phyloP scores from a whole-genome alignment of 2,113 vertebrate genomes.

The Nothobranchius kuhntae region DNA sequence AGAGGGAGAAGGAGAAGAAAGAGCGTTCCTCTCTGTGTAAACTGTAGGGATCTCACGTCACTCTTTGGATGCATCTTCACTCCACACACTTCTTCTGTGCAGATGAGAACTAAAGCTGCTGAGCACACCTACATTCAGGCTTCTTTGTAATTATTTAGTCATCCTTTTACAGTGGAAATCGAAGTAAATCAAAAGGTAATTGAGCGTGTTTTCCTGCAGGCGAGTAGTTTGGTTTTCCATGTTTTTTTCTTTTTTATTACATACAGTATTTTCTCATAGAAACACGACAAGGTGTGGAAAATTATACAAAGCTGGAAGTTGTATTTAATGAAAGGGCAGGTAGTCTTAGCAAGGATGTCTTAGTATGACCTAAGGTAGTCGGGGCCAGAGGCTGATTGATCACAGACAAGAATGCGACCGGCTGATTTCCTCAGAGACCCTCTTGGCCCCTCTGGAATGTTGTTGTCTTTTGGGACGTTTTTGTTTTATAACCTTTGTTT shows the following conservation, averaged over 20 bases:
- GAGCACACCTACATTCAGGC: neutral
- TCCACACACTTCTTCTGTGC: slow-evolving; percentile 9
- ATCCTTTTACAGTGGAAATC: slow-evolving; percentile 32
- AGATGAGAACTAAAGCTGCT: slow-evolving; percentile 15
- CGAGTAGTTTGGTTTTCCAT: slow-evolving; percentile 3
- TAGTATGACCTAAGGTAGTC: slow-evolving; percentile 67
- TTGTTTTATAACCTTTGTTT: slow-evolving; percentile 62
- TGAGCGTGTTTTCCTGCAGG: slow-evolving; percentile 9
- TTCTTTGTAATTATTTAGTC: slow-evolving; percentile 53
- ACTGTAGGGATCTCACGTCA: slow-evolving; percentile 28
- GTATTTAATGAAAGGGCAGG: slow-evolving; percentile 44
- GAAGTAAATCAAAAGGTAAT: slow-evolving; percentile 22
- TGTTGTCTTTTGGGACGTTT: slow-evolving; percentile 62
- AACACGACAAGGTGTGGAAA: slow-evolving; percentile 30
- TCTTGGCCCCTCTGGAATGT: slow-evolving; percentile 70
- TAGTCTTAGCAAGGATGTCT: slow-evolving; percentile 53
- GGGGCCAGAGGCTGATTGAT: slow-evolving; percentile 75
- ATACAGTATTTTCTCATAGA: slow-evolving; percentile 38
- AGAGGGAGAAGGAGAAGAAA: slow-evolving; percentile 47
- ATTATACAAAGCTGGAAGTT: slow-evolving; percentile 16
- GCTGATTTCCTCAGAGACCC: slow-evolving; percentile 70
- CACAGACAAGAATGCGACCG: slow-evolving; percentile 74
- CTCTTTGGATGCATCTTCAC: slow-evolving; percentile 24
- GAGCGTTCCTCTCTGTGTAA: slow-evolving; percentile 43
- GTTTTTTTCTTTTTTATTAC: neutral